Base-by-base conservation (phyloP, 2,888 invertebrate genomes). In the Hedya salicella region DNA sequence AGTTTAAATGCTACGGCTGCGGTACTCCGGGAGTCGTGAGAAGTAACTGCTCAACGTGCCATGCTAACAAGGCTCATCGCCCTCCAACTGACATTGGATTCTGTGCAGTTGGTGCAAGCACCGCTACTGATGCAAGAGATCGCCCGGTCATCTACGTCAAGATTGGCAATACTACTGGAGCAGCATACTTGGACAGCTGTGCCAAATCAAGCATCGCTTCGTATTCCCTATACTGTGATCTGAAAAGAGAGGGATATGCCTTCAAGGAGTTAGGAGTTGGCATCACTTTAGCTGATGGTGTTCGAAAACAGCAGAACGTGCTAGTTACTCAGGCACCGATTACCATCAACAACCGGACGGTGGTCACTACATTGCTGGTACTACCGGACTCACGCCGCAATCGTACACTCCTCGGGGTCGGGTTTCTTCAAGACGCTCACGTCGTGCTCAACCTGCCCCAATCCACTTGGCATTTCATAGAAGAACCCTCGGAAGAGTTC, bases 141-240 rank as follows among this genome's bases (percentile, higher is more conserved):
- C 21, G n/a, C 6, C 25, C 25, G 25, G 25, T 25, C 6, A 25
- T 25, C 25, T 25, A 25, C 25, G 25, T 1, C 25, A 25, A 25
- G 25, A 25, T 25, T 25, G 25, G 25, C 25, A 1, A 25, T 25
- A 25, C 25, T 25, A 25, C 21, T n/a, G 49, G 49, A 13, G 49
- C 25, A 49, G 49, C 25, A 21, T 49, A n/a, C 11, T n/a, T 49
- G 13, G 49, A 49, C 25, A 25, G n/a, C n/a, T 49, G 49, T 25
- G 49, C 49, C 25, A 49, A 49, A 25, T 49, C 49, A 13, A 49
- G 49, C 25, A 25, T 49, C 25, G 49, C 14, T n/a, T 49, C 25
- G 25, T 25, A 25, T 25, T 25, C 25, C 25, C 25, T 25, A 25
- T 25, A 49, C 25, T 21, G 49, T 16, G 42, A 14, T 5, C 16